These are phyloP conservation scores for Nesogale talazaci DNA, from an alignment of 2,113 vertebrate species.

Conservation along the genomic window DNA sequence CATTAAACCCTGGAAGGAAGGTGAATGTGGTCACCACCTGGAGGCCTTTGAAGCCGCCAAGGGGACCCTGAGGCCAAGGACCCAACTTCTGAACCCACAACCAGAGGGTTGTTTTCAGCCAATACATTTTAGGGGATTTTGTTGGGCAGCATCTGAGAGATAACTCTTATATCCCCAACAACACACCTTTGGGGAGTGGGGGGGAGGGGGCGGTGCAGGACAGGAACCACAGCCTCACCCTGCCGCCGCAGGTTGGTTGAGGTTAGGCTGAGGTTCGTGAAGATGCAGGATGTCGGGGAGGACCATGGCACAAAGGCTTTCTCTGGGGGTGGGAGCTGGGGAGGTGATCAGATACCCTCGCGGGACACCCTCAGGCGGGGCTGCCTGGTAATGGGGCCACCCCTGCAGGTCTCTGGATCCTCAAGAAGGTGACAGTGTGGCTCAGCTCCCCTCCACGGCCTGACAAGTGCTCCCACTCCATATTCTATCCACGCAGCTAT, in stretches of 20 bases:
- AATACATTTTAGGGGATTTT: background rate
- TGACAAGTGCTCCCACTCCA: background rate
- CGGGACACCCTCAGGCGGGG: background rate
- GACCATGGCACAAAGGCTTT: accelerated
- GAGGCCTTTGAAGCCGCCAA: background rate
- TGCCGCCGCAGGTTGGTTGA: background rate
- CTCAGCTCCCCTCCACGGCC: background rate
- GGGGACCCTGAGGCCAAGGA: too few species aligned
- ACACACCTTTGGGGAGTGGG: background rate
- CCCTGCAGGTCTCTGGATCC: background rate
- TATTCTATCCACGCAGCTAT: slow-evolving; percentile 57
- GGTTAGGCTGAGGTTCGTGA: too few species aligned
- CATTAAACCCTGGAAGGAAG: background rate
- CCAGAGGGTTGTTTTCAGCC: background rate
- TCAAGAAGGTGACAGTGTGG: background rate
- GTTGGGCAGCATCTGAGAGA: background rate
- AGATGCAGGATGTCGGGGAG: background rate
- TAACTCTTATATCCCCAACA: background rate
- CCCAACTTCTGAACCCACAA: background rate
- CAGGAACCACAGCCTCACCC: background rate
- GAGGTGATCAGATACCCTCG: background rate
- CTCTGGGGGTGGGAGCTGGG: too few species aligned
- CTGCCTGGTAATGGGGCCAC: background rate
- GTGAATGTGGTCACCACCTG: too few species aligned
- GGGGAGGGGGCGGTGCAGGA: too few species aligned